Evolutionary conservation across 2,888 invertebrate genomes (phyloP), one percentile per base, ranked within the genome.

Genomic region (Acleris laterana): DNA sequence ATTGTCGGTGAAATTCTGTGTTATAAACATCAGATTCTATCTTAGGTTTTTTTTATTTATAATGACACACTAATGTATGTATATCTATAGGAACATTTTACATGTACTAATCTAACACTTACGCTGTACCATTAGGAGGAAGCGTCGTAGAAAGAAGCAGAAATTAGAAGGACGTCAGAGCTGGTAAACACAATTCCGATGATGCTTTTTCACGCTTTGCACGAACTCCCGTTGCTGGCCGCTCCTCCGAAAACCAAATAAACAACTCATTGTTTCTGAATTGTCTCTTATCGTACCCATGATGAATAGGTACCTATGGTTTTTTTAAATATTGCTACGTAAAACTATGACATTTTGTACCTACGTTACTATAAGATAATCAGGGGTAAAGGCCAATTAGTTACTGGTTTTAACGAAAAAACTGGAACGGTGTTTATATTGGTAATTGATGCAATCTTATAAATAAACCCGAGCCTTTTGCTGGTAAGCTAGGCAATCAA

Each of bases 191-290:
- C 44, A 66, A 57, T 57, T 62, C 46, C 44, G 56, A 57, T 53
- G 38, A 49, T 60, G 61, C 66, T 66, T 66, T 46, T 52, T 66
- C 66, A 62, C 57, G 66, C 66, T 66, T 66, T 66, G 61, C 66
- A 66, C 66, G 57, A 57, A 46, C 56, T 56, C 44, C n/a, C n/a
- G 28, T 55, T 57, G 66, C 62, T 57, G 61, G 55, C 42, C 13
- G 13, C 17, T 28, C 56, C 50, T 50, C 49, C 48, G 32, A 61
- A 32, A 44, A 46, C 25, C 25, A 28, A 38, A 65, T 46, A 56
- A 42, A 53, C 20, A 20, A 19, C 13, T n/a, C 3, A 13, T 49
- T 55, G 20, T 5, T 19, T 38, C 19, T 28, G 53, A 60, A 55
- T 38, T n/a, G 16, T 48, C 20, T 28, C 17, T 17, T 28, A 32